phyloP scores from a whole-genome alignment of 2,797 vertebrate genomes.

The Pseudochirops cupreus region DNA sequence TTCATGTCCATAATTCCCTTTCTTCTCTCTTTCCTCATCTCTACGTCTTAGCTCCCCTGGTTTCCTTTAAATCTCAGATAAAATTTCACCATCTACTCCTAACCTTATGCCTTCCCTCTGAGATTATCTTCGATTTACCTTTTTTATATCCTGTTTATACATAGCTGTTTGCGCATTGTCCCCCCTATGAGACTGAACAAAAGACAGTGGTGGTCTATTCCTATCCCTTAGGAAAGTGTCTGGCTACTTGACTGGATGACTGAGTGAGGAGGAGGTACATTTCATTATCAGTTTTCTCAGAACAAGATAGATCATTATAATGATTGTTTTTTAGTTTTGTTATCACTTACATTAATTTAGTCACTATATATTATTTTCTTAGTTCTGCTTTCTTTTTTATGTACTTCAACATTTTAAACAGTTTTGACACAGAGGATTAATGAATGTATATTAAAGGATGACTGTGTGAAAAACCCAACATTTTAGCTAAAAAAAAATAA shows the following conservation, averaged over 20 bases:
- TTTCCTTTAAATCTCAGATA: not conserved
- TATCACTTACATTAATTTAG: not conserved
- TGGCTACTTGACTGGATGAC: not conserved
- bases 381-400: not conserved
- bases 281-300: not conserved
- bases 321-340: not conserved
- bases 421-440: not conserved
- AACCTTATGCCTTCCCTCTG: not conserved
- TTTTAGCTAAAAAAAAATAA: not conserved
- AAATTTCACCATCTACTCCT: not conserved
- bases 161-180: not conserved
- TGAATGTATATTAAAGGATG: constrained; percentile 46
- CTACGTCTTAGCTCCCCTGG: not conserved
- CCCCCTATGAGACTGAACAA: not conserved
- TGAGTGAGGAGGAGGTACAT: not conserved
- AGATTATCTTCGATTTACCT: not conserved
- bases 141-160: not conserved
- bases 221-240: not conserved
- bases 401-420: not conserved
- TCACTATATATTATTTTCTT: not conserved
- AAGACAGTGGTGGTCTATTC: not conserved
- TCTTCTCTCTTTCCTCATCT: not conserved
- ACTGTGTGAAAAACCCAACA: not conserved
- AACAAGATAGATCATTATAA: not conserved
- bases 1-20: not conserved